Percentiles rank a stretch among this genome's conserved stretches.
Evolutionary conservation across 2,797 vertebrate species (phyloP).

Genomic region (Thaleichthys pacificus): DNA sequence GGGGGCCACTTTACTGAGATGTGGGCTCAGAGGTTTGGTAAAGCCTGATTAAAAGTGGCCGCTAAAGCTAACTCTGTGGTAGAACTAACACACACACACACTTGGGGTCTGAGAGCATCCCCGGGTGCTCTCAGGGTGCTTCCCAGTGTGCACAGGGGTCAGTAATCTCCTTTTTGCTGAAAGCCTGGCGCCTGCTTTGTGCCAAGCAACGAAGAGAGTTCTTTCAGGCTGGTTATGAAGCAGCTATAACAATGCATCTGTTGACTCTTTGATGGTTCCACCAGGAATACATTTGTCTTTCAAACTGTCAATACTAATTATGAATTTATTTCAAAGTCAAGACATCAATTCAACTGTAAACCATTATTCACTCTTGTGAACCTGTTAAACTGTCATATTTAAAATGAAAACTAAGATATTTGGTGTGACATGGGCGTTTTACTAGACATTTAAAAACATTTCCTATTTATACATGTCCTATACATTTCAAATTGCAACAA

Average conservation of each 20-base stretch:
- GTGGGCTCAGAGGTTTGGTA: background rate
- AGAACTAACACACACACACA: background rate
- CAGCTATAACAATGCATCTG: background rate
- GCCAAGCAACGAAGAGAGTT: background rate
- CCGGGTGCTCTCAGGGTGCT: background rate
- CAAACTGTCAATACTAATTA: background rate
- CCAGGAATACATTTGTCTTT: background rate
- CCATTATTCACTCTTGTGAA: background rate
- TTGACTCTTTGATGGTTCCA: background rate
- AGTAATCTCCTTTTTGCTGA: background rate
- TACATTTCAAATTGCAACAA: background rate
- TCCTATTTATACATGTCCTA: too few relatives aligned
- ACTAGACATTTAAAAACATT: constrained; percentile 1
- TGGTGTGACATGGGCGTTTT: background rate
- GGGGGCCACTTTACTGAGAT: background rate
- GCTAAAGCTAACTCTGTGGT: background rate
- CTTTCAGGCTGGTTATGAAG: constrained; percentile 1
- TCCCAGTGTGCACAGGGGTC: background rate
- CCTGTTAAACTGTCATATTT: background rate
- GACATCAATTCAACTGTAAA: background rate
- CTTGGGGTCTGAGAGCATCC: background rate
- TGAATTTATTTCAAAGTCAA: background rate
- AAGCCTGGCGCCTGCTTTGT: constrained; percentile 15
- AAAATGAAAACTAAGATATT: background rate
- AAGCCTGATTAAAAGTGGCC: background rate